Base-by-base conservation (phyloP, 2,888 invertebrate genomes). In the Tetramorium bicarinatum region DNA sequence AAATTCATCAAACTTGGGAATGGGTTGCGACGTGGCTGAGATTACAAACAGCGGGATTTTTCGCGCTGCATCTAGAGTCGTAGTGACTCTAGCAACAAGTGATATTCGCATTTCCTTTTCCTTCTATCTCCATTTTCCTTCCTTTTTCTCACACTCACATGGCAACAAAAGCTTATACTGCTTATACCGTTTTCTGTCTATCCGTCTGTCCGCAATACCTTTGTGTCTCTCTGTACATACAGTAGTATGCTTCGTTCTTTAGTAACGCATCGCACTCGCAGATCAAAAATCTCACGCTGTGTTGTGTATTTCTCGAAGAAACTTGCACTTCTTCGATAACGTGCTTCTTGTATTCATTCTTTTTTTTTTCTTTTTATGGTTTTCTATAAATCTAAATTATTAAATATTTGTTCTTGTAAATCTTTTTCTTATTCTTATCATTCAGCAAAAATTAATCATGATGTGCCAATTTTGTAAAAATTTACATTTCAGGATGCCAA, bases 71-170 rank as follows among this genome's bases (percentile, higher is more conserved):
- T 75, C 52, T 34, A 34, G 29, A 34, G 56, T 84, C 69, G 44
- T 44, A 67, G 67, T 77, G 77, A 49, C 59, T 74, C 82, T 87
- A 88, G 89, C 89, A 89, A 89, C 88, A 89, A 89, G 89, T 89
- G 88, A 85, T 81, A 83, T 61, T 74, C 25, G 41, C 66, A 11
- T 76, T 64, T 64, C 59, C 38, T 59, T 74, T 75, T 59, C 38
- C 62, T 56, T 7, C 76, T 61, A 21, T 54, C 56, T 64, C 41
- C 47, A 61, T 75, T 66, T 61, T 59, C 52, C 47, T 84, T 82
- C 44, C 38, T 52, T 72, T 74, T 38, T 41, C 62, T 54, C 21
- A 21, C 41, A 64, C 59, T 34, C 29, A 52, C 59, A 21, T 61
- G 15, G 47, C 71, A 25, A 25, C 34, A 75, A 71, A 25, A 64